phyloP scores from a whole-genome alignment of 1,140 invertebrate species.

The Limonius californicus region DNA sequence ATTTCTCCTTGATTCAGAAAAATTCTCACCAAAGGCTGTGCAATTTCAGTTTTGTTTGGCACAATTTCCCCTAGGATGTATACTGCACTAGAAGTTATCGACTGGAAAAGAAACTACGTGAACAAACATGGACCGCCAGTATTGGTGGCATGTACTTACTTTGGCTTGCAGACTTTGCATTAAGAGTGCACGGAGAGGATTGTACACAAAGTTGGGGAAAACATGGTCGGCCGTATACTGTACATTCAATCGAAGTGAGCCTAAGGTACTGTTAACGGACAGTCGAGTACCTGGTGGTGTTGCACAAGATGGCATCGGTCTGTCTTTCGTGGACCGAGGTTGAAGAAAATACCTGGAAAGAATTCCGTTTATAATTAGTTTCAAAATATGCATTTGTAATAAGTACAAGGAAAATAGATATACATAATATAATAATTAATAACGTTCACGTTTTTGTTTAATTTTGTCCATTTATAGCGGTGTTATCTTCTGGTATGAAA shows the following conservation, averaged over 20 bases:
- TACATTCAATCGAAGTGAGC: constrained; percentile 78
- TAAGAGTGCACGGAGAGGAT: constrained; percentile 69
- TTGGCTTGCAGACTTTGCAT: constrained; percentile 67
- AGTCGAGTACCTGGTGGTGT: constrained; percentile 65
- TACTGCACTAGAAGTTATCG: constrained; percentile 78
- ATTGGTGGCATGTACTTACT: constrained; percentile 48
- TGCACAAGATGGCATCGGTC: constrained; percentile 58
- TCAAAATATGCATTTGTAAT: no score
- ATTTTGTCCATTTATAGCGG: no score
- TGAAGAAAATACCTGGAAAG: constrained; percentile 75
- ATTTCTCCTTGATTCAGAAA: constrained; percentile 81
- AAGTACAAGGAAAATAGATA: no score
- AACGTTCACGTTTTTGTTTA: no score
- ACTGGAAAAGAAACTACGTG: constrained; percentile 52
- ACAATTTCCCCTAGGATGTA: constrained; percentile 85
- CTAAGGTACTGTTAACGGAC: constrained; percentile 62
- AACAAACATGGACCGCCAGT: not conserved
- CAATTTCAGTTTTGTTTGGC: constrained; percentile 78
- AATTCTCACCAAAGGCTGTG: constrained; percentile 78
- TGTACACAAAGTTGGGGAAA: constrained; percentile 76
- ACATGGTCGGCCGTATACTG: constrained; percentile 87
- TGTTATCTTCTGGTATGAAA: no score
- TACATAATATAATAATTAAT: no score
- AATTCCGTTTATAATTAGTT: no score
- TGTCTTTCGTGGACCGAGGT: constrained; percentile 61